A percentile compares a stretch with the other conserved stretches of the same genome.
phyloP scores from a whole-genome alignment of 2,113 vertebrate species.

The Tetrax tetrax region DNA sequence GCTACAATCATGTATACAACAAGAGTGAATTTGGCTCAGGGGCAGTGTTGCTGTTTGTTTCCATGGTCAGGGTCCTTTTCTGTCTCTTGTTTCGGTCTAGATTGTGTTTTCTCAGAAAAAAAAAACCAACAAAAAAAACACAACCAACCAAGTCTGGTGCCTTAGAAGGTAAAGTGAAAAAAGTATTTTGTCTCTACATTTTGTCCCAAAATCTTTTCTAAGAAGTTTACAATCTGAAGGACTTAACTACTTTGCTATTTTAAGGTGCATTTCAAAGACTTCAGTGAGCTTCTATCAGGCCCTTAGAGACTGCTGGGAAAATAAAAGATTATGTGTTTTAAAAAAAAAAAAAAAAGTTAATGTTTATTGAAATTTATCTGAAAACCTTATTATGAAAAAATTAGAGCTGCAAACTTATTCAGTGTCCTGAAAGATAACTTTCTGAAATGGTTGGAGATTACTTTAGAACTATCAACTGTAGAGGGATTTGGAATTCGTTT shows the following conservation, averaged over 20 bases:
- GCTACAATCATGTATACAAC: neutral
- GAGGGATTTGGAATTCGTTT: neutral
- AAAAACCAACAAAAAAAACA: neutral
- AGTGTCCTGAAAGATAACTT: constrained; percentile 6
- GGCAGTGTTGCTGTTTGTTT: neutral
- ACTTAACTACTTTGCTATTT: neutral
- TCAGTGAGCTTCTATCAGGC: neutral
- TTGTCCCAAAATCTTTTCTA: neutral
- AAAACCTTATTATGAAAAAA: neutral
- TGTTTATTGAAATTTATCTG: neutral
- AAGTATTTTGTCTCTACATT: neutral
- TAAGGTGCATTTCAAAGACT: neutral
- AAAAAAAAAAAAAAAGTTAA: neutral
- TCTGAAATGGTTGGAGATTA: constrained; percentile 10
- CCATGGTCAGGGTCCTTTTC: neutral
- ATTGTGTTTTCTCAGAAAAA: neutral
- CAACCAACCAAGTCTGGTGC: neutral
- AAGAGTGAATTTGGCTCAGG: neutral
- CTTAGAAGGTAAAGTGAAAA: neutral
- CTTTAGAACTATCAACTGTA: constrained; percentile 1
- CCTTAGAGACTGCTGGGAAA: neutral
- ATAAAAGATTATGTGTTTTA: neutral
- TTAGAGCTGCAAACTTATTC: neutral
- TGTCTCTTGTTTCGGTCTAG: neutral
- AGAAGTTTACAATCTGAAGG: neutral